Conservation (phyloP, 2,797 vertebrate genomes). For the Botia kubotai region DNA sequence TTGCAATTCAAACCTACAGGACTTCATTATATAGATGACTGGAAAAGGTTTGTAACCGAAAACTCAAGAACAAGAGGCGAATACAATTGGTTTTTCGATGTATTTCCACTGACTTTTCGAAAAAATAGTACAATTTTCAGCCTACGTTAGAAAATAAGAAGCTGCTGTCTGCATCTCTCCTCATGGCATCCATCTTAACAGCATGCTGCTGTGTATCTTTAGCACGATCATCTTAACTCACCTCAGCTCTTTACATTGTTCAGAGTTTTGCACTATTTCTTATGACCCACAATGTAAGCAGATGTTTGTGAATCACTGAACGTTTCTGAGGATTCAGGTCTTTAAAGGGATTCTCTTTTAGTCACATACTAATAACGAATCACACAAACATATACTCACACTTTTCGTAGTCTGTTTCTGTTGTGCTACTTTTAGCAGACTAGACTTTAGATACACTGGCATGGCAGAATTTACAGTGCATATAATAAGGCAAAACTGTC, state of each 20-base stretch:
- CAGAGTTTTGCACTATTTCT: conserved; percentile 24
- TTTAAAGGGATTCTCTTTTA: conserved; percentile 52
- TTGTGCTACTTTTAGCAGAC: conserved; percentile 30
- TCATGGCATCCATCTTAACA: conserved; percentile 35
- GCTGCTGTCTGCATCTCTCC: conserved; percentile 6
- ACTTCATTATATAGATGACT: conserved; percentile 46
- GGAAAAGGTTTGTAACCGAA: conserved; percentile 35
- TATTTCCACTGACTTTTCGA: too few species aligned
- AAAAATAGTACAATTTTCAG: conserved; percentile 15
- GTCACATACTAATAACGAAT: not conserved
- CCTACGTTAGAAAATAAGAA: not conserved
- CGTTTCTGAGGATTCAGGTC: conserved; percentile 39
- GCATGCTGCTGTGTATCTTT: not conserved
- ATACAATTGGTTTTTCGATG: conserved; percentile 29
- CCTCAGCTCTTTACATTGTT: not conserved
- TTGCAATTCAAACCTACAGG: conserved; percentile 63
- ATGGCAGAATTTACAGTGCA: not conserved
- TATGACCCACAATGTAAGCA: conserved; percentile 22
- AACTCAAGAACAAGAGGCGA: conserved; percentile 2
- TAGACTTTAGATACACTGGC: not conserved
- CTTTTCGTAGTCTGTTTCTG: not conserved
- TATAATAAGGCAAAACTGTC: not conserved
- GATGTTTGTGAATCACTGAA: conserved; percentile 51
- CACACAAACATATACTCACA: not conserved
- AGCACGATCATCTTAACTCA: not conserved